Base-by-base conservation (phyloP, 2,888 invertebrate genomes). In the Ochropleura plecta region DNA sequence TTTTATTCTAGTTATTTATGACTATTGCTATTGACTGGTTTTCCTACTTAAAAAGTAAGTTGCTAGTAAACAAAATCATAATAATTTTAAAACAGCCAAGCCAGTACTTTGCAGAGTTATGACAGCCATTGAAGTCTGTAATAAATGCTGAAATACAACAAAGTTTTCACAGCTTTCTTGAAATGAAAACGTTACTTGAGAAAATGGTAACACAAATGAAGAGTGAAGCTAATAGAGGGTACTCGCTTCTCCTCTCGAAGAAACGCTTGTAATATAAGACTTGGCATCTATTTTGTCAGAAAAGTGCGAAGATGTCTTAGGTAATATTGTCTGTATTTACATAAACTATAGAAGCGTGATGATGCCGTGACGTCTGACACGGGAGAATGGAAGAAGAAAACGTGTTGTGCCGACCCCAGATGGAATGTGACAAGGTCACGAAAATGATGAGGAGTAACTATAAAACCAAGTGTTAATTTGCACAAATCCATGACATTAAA, bases 21-120 rank as follows among this genome's bases (percentile, higher is more conserved):
- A 90, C 87, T 78, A 85, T 81, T 82, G 68, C 77, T 66, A 73
- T 42, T 81, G 3, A 30, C 30, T 30, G 30, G 79, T 82, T 86
- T 83, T 79, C 75, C 88, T 88, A 90, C 30, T 30, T 2, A 30
- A 30, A 30, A 30, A 30, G 30, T 30, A 30, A 30, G 30, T 30
- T 30, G 30, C 70, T 80, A 83, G 88, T 82, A 89, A 90, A 90
- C 88, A 88, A 89, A 91, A 90, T 91, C 87, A 86, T 87, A 83
- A 79, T 80, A 85, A 88, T 88, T 89, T 75, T 71, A 53, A 76
- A 74, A n/a, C 55, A 64, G 70, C 46, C 48, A 66, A 63, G 42
- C 42, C 44, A 48, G 48, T 66, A 70, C 49, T 49, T 55, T n/a
- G 10, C 46, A n/a, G 51, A 65, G 64, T 68, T 74, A 74, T 70